Conservation (phyloP, 2,888 invertebrate species). For the Pammene aurita region DNA sequence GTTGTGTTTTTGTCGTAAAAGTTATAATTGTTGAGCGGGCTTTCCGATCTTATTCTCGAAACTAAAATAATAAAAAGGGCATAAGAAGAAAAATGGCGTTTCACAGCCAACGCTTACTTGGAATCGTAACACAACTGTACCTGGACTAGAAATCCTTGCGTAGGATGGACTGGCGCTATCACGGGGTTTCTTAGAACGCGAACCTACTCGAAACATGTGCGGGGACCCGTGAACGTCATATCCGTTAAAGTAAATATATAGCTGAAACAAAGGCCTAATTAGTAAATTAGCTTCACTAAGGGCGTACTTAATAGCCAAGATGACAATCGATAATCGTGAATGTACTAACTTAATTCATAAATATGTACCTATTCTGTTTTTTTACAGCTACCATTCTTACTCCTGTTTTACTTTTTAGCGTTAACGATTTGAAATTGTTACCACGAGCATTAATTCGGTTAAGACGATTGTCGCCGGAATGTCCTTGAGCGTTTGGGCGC, state of each 20-base stretch:
- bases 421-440: no score
- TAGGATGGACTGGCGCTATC: conserved; percentile 79
- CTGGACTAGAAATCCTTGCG: conserved; percentile 81
- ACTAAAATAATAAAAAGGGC: conserved; percentile 59
- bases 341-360: no score
- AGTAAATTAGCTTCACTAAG: background rate
- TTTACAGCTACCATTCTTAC: no score
- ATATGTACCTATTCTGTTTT: no score
- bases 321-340: no score
- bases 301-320: no score
- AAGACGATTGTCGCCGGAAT: no score
- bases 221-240: conserved; percentile 92
- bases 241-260: conserved; percentile 97
- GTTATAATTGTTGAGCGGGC: conserved; percentile 74
- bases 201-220: conserved; percentile 93
- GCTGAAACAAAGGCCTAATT: conserved; percentile 66
- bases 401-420: no score
- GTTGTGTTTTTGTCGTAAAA: conserved; percentile 68
- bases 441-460: no score
- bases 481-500: no score
- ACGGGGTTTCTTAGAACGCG: conserved; percentile 82
- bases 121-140: conserved; percentile 53
- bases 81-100: background rate
- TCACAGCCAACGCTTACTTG: background rate
- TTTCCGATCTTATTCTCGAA: conserved; percentile 75